These are phyloP conservation scores for Pocillopora damicornis DNA, from an alignment of 64 coral and sea anemone species.

Conservation along the genomic window DNA sequence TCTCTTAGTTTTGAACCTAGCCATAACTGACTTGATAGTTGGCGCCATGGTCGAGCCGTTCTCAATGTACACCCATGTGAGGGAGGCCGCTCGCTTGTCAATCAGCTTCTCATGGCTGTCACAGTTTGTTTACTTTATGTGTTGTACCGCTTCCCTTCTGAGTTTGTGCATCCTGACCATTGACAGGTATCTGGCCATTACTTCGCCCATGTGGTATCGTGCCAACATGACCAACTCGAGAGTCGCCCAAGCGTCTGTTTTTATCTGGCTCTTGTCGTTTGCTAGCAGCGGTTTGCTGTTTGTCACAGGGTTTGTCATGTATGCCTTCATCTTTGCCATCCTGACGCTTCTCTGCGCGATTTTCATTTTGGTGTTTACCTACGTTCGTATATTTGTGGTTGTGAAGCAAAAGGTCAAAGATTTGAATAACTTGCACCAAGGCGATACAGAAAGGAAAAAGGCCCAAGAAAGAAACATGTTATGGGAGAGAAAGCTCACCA, in stretches of 20 bases:
- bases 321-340: slow-evolving; percentile 86
- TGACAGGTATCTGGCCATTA: slow-evolving; percentile 77
- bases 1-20: slow-evolving; percentile 58
- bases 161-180: slow-evolving; percentile 72
- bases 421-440: slow-evolving; percentile 9
- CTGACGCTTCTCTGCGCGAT: slow-evolving; percentile 70
- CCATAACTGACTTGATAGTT: slow-evolving; percentile 72
- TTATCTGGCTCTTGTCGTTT: slow-evolving; percentile 64
- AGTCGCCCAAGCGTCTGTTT: slow-evolving; percentile 34
- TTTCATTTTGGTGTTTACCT: slow-evolving; percentile 79
- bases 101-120: slow-evolving; percentile 74
- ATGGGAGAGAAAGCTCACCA: slow-evolving; percentile 80
- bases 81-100: slow-evolving; percentile 35
- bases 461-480: slow-evolving; percentile 51
- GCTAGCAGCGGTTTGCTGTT: slow-evolving; percentile 55
- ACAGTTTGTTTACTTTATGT: slow-evolving; percentile 80
- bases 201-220: slow-evolving; percentile 71
- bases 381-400: slow-evolving; percentile 71
- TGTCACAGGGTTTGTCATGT: slow-evolving; percentile 81
- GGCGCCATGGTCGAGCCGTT: slow-evolving; percentile 65
- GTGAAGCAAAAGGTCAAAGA: slow-evolving; percentile 45
- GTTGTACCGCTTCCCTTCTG: slow-evolving; percentile 83
- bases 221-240: slow-evolving; percentile 48
- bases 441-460: slow-evolving; percentile 31
- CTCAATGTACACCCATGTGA: slow-evolving; percentile 71